Base-by-base conservation (phyloP, 2,797 vertebrate species). In the Catharus ustulatus region DNA sequence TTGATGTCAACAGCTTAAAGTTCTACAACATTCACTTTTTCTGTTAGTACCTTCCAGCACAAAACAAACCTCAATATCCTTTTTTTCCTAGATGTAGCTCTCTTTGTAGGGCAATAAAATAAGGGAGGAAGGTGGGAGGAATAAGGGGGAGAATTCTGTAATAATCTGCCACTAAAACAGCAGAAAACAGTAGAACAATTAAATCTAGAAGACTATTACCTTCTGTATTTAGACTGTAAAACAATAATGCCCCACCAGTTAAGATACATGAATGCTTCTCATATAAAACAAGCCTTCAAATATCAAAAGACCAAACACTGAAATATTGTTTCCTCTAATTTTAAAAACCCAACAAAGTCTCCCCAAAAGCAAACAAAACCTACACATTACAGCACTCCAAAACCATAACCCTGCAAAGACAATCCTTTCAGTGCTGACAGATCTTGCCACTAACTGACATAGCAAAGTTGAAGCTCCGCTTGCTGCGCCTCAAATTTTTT, bases 61-160 rank as follows among this genome's bases (percentile, higher is more conserved):
- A 54, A 95, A 90, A 85, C 11, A 51, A 84, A 76, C 11, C 8
- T 61, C 46, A 58, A 64, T 1, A 18, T 46, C 11, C 29, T 51
- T 61, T 87, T 87, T 51, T 89, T 64, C 15, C 0, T 32, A 36
- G 66, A 21, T 24, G 5, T 48, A 54, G 49, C 6, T 48, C 7
- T 72, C 40, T 66, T 46, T 42, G 5, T 46, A 29, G 17, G 6
- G 19, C 22, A 71, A 15, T 17, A 82, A 88, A 71, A 76, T 17
- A 15, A 8, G 11, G 14, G 4, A 11, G 2, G 1, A 3, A 51
- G 38, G 6, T 20, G 16, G 29, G 21, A 38, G 16, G 10, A 20
- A 43, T 18, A 59, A 72, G 6, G 11, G 22, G 46, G 4, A n/a
- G 24, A 51, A 52, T 52, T 11, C 58, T 48, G 2, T 8, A 23